These are phyloP conservation scores for Drosophila takahashii DNA, from an alignment of 1,140 invertebrate species.

Conservation along the genomic window DNA sequence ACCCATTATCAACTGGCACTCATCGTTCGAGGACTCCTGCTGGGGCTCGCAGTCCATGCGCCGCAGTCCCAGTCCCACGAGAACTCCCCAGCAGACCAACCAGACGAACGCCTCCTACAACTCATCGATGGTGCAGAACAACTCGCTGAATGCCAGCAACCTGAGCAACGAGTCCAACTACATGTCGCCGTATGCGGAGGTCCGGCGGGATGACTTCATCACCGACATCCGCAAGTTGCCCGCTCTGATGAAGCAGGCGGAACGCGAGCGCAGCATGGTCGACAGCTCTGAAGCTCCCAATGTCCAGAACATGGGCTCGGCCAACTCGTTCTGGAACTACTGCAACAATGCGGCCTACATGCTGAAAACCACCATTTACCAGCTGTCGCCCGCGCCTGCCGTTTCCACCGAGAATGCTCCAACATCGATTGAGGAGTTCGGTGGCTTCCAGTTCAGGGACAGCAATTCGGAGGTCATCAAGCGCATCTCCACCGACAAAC, in stretches of 20 bases:
- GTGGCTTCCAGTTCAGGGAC: conserved; percentile 66
- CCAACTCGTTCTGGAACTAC: conserved; percentile 83
- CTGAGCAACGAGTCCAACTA: conserved; percentile 65
- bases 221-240: conserved; percentile 84
- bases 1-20: conserved; percentile 81
- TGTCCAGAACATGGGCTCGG: conserved; percentile 44
- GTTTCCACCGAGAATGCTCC: conserved; percentile 69
- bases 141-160: conserved; percentile 69
- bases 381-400: conserved; percentile 66
- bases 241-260: conserved; percentile 80
- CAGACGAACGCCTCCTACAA: conserved; percentile 56
- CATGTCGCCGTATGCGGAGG: conserved; percentile 74
- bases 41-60: conserved; percentile 60
- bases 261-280: conserved; percentile 61
- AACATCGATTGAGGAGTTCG: conserved; percentile 70
- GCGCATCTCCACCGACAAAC: conserved; percentile 73
- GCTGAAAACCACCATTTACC: conserved; percentile 77
- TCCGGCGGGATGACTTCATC: conserved; percentile 83
- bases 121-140: conserved; percentile 51
- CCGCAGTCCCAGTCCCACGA: conserved; percentile 56
- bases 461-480: conserved; percentile 81
- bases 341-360: conserved; percentile 78
- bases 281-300: conserved; percentile 51
- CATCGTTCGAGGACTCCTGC: conserved; percentile 77
- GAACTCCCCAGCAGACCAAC: conserved; percentile 42